Percentiles rank a stretch among this genome's conserved stretches.
Evolutionary conservation across 2,797 vertebrate species (phyloP).

Genomic region (Pipistrellus kuhlii): DNA sequence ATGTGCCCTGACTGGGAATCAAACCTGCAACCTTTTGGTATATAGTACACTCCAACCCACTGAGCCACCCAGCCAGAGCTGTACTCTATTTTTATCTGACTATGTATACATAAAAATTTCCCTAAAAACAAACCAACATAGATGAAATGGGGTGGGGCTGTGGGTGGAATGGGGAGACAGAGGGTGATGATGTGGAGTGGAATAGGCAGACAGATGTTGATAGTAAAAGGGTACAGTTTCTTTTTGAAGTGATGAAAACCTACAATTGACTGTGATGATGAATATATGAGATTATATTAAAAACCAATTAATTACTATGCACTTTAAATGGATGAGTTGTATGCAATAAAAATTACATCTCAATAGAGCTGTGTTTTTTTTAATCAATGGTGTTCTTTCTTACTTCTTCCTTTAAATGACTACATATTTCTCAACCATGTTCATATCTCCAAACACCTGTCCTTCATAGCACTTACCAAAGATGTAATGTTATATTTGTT

Average conservation of each 20-base stretch:
- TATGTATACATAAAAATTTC: neutral
- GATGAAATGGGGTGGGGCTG: neutral
- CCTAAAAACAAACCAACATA: neutral
- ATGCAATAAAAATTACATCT: neutral
- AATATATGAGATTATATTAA: neutral
- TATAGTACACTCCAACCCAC: neutral
- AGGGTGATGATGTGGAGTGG: neutral
- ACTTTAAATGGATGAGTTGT: neutral
- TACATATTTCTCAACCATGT: neutral
- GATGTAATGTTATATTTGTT: neutral
- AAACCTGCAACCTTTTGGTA: neutral
- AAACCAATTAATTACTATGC: neutral
- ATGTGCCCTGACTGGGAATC: neutral
- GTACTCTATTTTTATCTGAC: neutral
- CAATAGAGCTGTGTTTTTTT: neutral
- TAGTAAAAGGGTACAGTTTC: neutral
- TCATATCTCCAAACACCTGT: slow-evolving; percentile 1
- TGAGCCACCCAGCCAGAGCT: neutral
- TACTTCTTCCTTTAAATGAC: neutral
- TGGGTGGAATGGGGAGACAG: neutral
- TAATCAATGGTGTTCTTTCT: neutral
- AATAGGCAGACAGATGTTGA: neutral
- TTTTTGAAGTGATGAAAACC: neutral
- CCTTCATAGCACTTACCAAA: neutral
- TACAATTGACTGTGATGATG: neutral